Base-by-base conservation (phyloP, 37 sponge, comb jelly and placozoan species). In the Dysidea cf. avara region DNA sequence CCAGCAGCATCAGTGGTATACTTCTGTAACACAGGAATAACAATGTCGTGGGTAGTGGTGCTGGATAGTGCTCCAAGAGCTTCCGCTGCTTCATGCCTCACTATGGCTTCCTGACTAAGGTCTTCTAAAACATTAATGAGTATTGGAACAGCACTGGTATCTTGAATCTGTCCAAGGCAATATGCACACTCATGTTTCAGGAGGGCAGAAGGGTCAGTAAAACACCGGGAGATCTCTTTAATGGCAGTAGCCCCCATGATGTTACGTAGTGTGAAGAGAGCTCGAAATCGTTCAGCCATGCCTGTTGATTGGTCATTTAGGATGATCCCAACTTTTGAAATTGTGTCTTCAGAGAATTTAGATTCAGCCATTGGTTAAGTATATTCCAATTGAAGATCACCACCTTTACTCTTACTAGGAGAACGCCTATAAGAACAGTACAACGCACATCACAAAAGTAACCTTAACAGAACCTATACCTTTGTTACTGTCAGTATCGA, bases 131-230 rank as follows among this genome's bases (percentile, higher is more conserved):
- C 86, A 5, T 46, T 60, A 11, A 52, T 37, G 17, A 96, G 85
- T 0, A 77, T 56, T n/a, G 78, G 72, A n/a, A 96, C 25, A 18
- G 93, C 90, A 38, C 24, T 61, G 16, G 31, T 14, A 49, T 89
- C 80, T 49, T 74, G 76, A 66, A 95, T 95, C 67, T 99, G 99
- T 2, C 99, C 99, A 40, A 99, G 72, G 65, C 99, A 99, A 39
- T 91, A 99, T 22, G 99, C 99, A 53, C 90, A 87, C 64, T 99
- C 99, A 69, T 99, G 99, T 64, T 99, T 99, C 69, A 99, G 72
- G 7, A 99, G 75, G 0, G 83, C 90, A 0, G 99, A 99, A 2
- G 85, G 36, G 39, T 78, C 72, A 25, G 88, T 86, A 59, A 91
- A 85, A 25, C 83, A 70, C 4, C 24, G 21, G 1, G 80, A 63